Base-by-base conservation (phyloP, 2,797 vertebrate genomes). In the Enteromius mattozi region DNA sequence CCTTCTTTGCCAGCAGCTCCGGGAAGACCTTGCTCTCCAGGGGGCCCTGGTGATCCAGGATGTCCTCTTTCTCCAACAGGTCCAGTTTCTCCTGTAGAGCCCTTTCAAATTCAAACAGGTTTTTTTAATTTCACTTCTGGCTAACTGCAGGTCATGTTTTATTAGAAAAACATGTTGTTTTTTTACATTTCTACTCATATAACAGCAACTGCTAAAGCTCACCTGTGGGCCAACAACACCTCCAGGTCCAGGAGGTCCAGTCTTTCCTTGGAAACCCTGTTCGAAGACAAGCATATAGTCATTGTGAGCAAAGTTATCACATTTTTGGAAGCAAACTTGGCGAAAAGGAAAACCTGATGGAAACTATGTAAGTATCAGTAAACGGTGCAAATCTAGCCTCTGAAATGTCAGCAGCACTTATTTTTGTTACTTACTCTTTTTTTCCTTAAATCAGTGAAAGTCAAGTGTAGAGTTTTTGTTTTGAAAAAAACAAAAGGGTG, bases 251-350 rank as follows among this genome's bases (percentile, higher is more conserved):
- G 98, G 98, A 71, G 98, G 98, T 86, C 98, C 98, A 0, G 98
- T 99, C 92, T 99, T 99, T 83, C 98, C 98, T 97, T 99, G 98
- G 93, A 99, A 99, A 85, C 98, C 98, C 98, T 99, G 40, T 71
- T 90, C 74, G 85, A 74, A 30, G 5, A 65, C 42, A 90, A 89
- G 84, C n/a, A 86, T 42, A 85, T 42, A 85, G 30, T 77, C 30
- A 74, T 49, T 75, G 14, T 75, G 56, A 61, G 17, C 63, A 77
- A 4, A 86, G 10, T 63, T 21, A 72, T 72, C 9, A 63, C 27
- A 51, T 40, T 21, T 65, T 6, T 63, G 40, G 13, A 84, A 37
- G n/a, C 6, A 70, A 81, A 54, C 19, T 35, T n/a, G 14, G 13
- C 51, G 24, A 21, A 80, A 79, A 79, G 9, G 4, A 35, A 51